Evolutionary conservation across 2,888 invertebrate genomes (phyloP).

Genomic region (Lasius fuliginosus): DNA sequence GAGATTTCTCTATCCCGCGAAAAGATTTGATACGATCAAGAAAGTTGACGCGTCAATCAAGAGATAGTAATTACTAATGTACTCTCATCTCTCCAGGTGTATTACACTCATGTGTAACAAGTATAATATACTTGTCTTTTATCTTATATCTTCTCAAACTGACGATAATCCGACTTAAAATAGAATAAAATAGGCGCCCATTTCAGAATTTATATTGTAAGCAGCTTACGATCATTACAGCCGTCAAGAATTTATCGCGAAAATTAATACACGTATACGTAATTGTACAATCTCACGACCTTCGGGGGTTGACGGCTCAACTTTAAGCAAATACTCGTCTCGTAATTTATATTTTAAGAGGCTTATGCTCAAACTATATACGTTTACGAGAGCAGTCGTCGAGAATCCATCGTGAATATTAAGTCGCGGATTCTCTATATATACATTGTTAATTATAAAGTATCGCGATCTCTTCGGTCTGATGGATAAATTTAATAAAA

Average conservation of each 20-base stretch:
- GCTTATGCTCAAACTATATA: constrained; percentile 16
- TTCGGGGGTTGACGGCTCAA: constrained; percentile 18
- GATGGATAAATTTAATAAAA: not conserved
- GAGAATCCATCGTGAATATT: constrained; percentile 7
- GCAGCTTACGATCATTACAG: constrained; percentile 6
- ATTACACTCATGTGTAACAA: not conserved
- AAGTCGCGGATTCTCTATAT: constrained; percentile 1
- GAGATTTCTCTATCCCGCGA: not conserved
- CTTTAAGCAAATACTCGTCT: constrained; percentile 32
- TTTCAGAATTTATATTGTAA: constrained; percentile 27
- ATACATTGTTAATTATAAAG: not conserved
- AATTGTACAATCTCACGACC: constrained; percentile 41
- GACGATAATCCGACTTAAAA: not conserved
- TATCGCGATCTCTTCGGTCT: not conserved
- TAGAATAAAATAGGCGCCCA: constrained; percentile 1
- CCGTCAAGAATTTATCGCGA: constrained; percentile 6
- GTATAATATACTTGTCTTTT: not conserved
- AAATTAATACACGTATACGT: constrained; percentile 36
- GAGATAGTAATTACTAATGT: constrained; percentile 12
- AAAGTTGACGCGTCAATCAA: constrained; percentile 11
- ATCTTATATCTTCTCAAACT: not conserved
- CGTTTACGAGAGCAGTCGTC: not conserved
- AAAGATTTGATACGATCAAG: not conserved
- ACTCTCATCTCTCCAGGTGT: not conserved
- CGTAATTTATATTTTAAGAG: constrained; percentile 38